Evolutionary conservation across 2,888 invertebrate species (phyloP).

Genomic region (Drosophila nigritarsus): DNA sequence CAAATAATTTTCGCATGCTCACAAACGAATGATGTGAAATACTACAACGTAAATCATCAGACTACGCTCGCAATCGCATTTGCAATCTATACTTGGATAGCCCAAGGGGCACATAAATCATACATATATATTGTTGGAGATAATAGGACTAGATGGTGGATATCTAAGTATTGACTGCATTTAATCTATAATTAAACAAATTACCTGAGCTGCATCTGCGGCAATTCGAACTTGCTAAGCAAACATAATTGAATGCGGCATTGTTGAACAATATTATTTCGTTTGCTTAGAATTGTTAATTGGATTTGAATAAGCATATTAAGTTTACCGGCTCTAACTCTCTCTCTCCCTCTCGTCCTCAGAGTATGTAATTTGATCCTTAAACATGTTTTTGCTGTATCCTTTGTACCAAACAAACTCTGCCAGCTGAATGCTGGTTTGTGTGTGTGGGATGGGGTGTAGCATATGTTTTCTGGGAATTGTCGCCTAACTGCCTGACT

Average conservation of each 20-base stretch:
- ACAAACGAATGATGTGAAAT: background rate
- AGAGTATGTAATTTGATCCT: background rate
- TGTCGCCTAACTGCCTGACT: conserved; percentile 26
- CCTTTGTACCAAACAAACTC: background rate
- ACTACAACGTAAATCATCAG: background rate
- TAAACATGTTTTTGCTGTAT: background rate
- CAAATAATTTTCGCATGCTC: background rate
- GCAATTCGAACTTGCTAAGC: background rate
- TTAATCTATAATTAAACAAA: background rate
- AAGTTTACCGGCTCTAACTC: background rate
- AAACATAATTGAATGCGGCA: background rate
- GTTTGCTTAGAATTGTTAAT: background rate
- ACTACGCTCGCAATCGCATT: background rate
- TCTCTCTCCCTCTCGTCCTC: background rate
- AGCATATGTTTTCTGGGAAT: conserved; percentile 8
- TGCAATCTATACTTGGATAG: background rate
- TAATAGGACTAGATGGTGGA: background rate
- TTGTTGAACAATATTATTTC: background rate
- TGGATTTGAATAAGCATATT: background rate
- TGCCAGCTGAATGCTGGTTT: background rate
- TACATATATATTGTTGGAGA: background rate
- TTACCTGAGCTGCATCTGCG: background rate
- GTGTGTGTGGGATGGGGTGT: background rate
- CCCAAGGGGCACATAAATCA: background rate
- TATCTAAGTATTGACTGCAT: background rate